These are phyloP conservation scores for Zapus hudsonius DNA, from an alignment of 2,113 vertebrate genomes.

Conservation along the genomic window DNA sequence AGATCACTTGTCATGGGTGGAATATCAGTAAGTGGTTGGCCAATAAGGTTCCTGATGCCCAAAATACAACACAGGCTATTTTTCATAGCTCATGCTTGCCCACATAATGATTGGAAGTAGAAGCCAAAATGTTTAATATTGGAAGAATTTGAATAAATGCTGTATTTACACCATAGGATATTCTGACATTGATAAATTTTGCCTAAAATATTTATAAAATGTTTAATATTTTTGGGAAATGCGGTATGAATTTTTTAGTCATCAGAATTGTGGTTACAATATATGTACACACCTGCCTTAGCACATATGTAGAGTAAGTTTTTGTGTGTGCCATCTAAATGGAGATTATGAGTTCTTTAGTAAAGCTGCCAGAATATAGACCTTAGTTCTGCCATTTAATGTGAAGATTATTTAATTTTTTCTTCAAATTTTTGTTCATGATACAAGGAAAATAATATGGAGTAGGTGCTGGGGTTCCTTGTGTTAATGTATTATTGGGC, in stretches of 20 bases:
- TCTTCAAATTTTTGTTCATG: neutral
- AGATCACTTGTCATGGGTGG: neutral
- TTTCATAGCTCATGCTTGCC: too few relatives aligned
- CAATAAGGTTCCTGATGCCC: too few relatives aligned
- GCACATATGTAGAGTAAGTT: neutral
- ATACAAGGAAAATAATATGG: neutral
- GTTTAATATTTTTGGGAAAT: neutral
- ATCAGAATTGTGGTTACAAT: too few relatives aligned
- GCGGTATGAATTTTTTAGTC: neutral
- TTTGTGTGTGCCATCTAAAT: neutral
- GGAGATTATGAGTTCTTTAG: neutral
- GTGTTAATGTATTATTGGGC: neutral
- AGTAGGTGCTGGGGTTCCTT: neutral
- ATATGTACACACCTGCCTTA: too few relatives aligned
- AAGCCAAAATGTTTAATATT: neutral
- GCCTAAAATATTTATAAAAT: constrained; percentile 19
- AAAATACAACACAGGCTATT: too few relatives aligned
- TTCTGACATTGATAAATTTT: neutral
- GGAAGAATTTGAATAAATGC: neutral
- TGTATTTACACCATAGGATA: neutral
- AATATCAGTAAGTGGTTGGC: too few relatives aligned
- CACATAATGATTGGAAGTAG: neutral
- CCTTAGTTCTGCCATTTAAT: neutral
- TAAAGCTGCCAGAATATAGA: neutral
- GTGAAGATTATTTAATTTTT: neutral